These are phyloP conservation scores for Tiliacea citrago DNA, from an alignment of 2,888 invertebrate species.

Conservation along the genomic window DNA sequence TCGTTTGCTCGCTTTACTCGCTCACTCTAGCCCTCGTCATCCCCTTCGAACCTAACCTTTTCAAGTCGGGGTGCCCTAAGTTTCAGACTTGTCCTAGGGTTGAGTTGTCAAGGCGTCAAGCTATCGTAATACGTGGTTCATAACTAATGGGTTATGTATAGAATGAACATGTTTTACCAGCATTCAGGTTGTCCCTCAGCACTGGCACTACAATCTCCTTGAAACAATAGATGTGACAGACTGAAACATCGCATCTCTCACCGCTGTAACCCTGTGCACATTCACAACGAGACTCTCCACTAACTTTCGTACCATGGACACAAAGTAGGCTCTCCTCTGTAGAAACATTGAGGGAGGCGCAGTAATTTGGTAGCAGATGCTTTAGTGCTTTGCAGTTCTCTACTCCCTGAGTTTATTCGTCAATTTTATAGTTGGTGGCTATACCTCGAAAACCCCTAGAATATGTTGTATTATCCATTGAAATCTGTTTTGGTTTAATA, in stretches of 20 bases:
- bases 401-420: background rate
- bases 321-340: background rate
- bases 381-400: background rate
- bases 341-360: no score
- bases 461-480: no score
- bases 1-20: background rate
- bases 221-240: conserved; percentile 18
- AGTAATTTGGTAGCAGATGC: background rate
- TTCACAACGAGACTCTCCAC: background rate
- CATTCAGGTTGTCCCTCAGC: background rate
- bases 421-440: background rate
- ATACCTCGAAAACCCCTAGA: background rate
- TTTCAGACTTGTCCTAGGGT: background rate
- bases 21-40: background rate
- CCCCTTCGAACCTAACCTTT: background rate
- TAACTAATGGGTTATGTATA: no score
- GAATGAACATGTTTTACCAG: background rate
- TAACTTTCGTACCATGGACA: background rate
- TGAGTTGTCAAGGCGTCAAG: background rate
- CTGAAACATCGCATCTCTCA: background rate
- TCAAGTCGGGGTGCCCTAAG: background rate
- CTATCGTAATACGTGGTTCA: no score
- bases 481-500: no score
- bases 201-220: conserved; percentile 6
- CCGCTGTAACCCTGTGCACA: background rate